Evolutionary conservation across 23 tunicate genomes (phyloP).

Genomic region (Trididemnum miniatum): DNA sequence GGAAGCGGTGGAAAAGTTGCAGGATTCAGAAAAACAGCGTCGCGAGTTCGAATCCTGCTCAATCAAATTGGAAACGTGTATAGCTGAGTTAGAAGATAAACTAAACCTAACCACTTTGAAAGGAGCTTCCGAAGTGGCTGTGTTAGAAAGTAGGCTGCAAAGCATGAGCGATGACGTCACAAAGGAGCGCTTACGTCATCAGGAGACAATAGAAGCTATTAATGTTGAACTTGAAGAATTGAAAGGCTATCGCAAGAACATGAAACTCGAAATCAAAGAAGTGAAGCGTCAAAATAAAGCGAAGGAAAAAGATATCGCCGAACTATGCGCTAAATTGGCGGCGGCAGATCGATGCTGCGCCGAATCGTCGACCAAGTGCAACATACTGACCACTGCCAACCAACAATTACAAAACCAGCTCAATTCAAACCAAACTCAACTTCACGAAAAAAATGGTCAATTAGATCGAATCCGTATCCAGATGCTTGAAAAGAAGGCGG

Average conservation of each 20-base stretch:
- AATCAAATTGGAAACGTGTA: neutral
- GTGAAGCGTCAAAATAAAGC: neutral
- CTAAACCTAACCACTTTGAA: neutral
- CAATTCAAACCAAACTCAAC: neutral
- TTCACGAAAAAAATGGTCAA: too few species aligned
- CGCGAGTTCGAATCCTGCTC: neutral
- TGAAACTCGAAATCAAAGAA: neutral
- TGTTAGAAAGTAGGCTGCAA: neutral
- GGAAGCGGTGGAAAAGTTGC: neutral
- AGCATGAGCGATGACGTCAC: neutral
- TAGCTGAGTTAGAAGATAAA: constrained; percentile 10
- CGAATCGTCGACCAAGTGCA: neutral
- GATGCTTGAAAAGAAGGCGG: too few species aligned
- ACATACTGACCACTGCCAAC: neutral
- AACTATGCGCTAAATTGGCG: neutral
- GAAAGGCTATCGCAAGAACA: neutral
- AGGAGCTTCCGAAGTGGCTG: neutral
- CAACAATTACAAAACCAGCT: neutral
- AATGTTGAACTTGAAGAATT: neutral
- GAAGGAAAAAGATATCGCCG: neutral
- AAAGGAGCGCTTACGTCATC: neutral
- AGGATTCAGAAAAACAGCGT: neutral
- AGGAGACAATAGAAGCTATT: neutral
- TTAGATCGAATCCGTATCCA: too few species aligned
- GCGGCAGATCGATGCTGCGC: neutral